Conservation (phyloP, 2,113 vertebrate genomes). For the Trematomus loennbergii region DNA sequence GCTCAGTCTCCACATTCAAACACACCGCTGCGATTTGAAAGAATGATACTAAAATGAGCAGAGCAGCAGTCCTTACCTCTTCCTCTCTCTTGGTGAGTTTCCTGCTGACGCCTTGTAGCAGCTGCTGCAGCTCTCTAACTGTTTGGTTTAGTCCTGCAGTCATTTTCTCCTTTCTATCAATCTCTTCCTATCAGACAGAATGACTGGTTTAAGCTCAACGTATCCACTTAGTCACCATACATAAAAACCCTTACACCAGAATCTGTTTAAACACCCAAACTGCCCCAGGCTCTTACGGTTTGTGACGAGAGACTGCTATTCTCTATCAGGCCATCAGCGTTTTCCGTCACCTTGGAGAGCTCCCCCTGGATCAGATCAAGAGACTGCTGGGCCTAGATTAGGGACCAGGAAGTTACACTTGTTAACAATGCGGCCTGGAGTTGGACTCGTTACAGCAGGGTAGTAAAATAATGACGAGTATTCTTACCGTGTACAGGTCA, state of each 20-base stretch:
- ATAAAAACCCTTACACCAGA: background rate
- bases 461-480: background rate
- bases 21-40: background rate
- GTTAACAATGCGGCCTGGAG: background rate
- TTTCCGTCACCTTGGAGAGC: slow-evolving; percentile 89
- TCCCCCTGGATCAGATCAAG: slow-evolving; percentile 93
- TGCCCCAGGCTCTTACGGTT: slow-evolving; percentile 77
- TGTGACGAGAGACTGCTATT: slow-evolving; percentile 90
- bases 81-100: slow-evolving; percentile 85
- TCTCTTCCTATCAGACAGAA: slow-evolving; percentile 85
- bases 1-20: slow-evolving; percentile 23
- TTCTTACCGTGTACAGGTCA: slow-evolving; percentile 92
- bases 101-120: slow-evolving; percentile 89
- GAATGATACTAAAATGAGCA: too few relatives aligned
- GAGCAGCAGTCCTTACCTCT: slow-evolving; percentile 38
- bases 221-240: background rate
- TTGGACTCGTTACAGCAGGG: background rate
- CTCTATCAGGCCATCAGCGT: slow-evolving; percentile 88
- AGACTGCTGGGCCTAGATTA: slow-evolving; percentile 91
- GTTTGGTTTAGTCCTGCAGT: slow-evolving; percentile 91
- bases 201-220: background rate
- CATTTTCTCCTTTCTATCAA: slow-evolving; percentile 89
- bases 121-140: slow-evolving; percentile 91
- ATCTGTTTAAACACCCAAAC: background rate
- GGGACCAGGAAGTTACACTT: background rate